Evolutionary conservation across 1,140 invertebrate species (phyloP), one percentile per base, ranked within the genome.

Genomic region (Zaprionus inermis): DNA sequence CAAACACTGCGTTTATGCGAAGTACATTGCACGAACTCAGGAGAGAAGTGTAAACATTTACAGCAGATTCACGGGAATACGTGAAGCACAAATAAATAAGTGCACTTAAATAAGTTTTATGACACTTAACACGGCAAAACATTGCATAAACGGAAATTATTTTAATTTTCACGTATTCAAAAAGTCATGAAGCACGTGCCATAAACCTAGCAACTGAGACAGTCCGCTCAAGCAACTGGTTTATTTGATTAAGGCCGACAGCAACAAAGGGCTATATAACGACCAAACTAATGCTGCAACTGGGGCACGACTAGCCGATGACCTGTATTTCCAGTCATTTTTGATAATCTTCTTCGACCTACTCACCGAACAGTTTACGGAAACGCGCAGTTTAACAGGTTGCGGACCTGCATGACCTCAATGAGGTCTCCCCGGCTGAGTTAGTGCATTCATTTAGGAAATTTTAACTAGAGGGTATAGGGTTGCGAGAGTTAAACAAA

Each of bases 161-260:
- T 28, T 28, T 28, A 28, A 1, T 28, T 28, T 28, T 28, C 24
- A 28, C 3, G 24, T 28, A 28, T 28, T 28, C 0, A 1, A 1
- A 28, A 28, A 28, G 3, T 28, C 24, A 28, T 28, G 24, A 28
- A 2, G 3, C 24, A 28, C 24, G 3, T 28, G 24, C 3, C 3
- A 28, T 28, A 28, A 28, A 28, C 24, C 3, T 28, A 4, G 24
- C 5, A 28, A 28, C 24, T 28, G 6, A 41, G 7, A n/a, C 38
- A 41, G 12, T 44, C 16, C n/a, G 12, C 14, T 28, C 22, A 18
- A 44, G 11, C 58, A 60, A 60, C 38, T 44, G 5, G 20, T n/a
- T 11, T 46, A 32, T 30, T 60, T 60, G 38, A 20, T 49, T 46
- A 18, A 49, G 12, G 24, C 20, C 41, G 28, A 32, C 58, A 61